phyloP scores from a whole-genome alignment of 2,888 invertebrate species.

The Galerucella calmariensis region DNA sequence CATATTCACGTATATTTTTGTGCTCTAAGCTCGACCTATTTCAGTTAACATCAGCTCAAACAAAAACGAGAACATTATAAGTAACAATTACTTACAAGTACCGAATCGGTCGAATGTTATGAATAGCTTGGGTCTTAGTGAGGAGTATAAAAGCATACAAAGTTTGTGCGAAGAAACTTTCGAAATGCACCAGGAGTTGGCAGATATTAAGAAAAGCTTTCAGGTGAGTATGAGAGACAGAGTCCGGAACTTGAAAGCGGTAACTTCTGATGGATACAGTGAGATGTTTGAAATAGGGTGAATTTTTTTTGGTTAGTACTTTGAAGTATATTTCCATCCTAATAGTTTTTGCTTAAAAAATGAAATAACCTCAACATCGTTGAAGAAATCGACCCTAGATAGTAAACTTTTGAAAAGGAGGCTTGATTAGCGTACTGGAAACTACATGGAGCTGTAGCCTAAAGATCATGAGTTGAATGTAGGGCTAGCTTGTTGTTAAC shows the following conservation, averaged over 20 bases:
- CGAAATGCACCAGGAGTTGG: slow-evolving; percentile 52
- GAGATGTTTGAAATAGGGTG: neutral
- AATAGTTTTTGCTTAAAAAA: no score
- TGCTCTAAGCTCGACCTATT: neutral
- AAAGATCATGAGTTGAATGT: no score
- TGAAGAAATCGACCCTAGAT: no score
- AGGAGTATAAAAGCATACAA: slow-evolving; percentile 52
- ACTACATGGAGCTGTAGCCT: no score
- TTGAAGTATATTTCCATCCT: no score
- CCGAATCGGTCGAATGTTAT: slow-evolving; percentile 44
- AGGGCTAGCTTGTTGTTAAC: no score
- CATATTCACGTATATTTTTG: neutral
- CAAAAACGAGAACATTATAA: slow-evolving; percentile 5
- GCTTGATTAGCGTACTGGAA: no score
- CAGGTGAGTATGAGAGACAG: slow-evolving; percentile 47
- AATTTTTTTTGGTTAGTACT: no score
- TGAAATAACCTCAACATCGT: no score
- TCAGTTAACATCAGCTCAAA: slow-evolving; percentile 40
- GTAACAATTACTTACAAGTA: slow-evolving; percentile 35
- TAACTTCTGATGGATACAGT: neutral
- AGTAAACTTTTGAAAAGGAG: no score
- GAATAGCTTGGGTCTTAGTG: slow-evolving; percentile 49
- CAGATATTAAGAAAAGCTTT: slow-evolving; percentile 52
- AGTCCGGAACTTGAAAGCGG: slow-evolving; percentile 5
- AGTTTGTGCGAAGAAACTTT: slow-evolving; percentile 53